Evolutionary conservation across 2,888 invertebrate genomes (phyloP), one percentile per base, ranked within the genome.

Genomic region (Hypselothyrea guttata): DNA sequence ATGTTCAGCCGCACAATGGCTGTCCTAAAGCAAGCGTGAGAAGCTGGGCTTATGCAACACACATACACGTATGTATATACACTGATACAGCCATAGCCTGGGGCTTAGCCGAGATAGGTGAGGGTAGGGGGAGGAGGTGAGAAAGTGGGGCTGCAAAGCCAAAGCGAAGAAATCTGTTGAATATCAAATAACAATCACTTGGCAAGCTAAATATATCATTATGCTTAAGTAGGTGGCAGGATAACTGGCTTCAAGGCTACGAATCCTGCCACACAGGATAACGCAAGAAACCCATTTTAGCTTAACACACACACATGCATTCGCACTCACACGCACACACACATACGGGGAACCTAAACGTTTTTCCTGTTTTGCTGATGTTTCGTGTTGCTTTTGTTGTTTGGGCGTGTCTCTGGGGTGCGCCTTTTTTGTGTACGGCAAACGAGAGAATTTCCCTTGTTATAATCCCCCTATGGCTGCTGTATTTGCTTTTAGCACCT

Each of bases 141-240:
- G n/a, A n/a, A n/a, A n/a, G n/a, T n/a, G n/a, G 22, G 3, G 5
- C 22, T 22, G 22, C 46, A 61, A 71, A 59, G 45, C 34, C 51
- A 40, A 22, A 38, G 58, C 57, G 42, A 41, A 62, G 72, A 85
- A 85, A 86, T 85, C 85, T 86, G 85, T 86, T 86, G 85, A 84
- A 85, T 85, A 85, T 86, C 86, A 84, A 85, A 86, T 86, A 86
- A 85, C 84, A 84, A 85, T 86, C 84, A 83, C 81, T 84, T 84
- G 69, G 72, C 71, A 81, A 75, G 79, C 68, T 84, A 75, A 86
- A 84, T 81, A 84, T 81, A 84, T 84, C 84, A 78, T 83, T 84
- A 78, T 74, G 76, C 72, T 71, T 78, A 76, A 78, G 84, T 77
- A 79, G 72, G 74, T 65, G 61, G 76, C 65, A 46, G 74, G 49